Conservation (phyloP, 2,113 vertebrate genomes). For the Notechis scutatus region DNA sequence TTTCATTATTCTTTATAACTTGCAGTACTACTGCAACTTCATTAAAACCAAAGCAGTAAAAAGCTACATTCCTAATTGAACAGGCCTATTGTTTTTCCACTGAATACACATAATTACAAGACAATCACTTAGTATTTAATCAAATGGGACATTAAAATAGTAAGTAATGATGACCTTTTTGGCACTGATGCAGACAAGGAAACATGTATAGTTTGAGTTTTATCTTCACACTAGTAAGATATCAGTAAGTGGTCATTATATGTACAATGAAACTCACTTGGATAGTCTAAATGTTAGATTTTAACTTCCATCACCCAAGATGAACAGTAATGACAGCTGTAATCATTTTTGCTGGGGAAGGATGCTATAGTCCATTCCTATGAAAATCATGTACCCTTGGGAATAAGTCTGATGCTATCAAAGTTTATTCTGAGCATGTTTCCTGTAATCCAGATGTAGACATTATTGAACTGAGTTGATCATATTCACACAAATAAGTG, state of each 20-base stretch:
- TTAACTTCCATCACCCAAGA: not conserved
- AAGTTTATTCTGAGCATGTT: not conserved
- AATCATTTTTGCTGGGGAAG: not conserved
- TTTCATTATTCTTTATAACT: slow-evolving; percentile 56
- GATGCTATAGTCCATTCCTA: not conserved
- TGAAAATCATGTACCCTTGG: not conserved
- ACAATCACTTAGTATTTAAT: slow-evolving; percentile 66
- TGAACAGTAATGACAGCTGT: not conserved
- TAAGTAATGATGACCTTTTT: slow-evolving; percentile 62
- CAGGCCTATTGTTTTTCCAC: slow-evolving; percentile 60
- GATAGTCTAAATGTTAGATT: not conserved
- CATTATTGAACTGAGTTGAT: not conserved
- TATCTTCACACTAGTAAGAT: slow-evolving; percentile 27
- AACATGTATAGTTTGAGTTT: slow-evolving; percentile 35
- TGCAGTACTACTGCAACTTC: slow-evolving; percentile 56
- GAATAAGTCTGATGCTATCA: not conserved
- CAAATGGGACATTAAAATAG: slow-evolving; percentile 67
- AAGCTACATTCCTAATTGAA: slow-evolving; percentile 67
- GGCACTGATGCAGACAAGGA: slow-evolving; percentile 50
- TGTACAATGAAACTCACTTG: not conserved
- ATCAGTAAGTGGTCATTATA: not conserved
- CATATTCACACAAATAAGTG: not conserved
- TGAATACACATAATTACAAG: slow-evolving; percentile 65
- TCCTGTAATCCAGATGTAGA: not conserved
- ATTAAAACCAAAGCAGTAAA: slow-evolving; percentile 57